A percentile compares a stretch with the other conserved stretches of the same genome.
phyloP scores from a whole-genome alignment of 2,797 vertebrate species.

The Gephyroberyx darwinii region DNA sequence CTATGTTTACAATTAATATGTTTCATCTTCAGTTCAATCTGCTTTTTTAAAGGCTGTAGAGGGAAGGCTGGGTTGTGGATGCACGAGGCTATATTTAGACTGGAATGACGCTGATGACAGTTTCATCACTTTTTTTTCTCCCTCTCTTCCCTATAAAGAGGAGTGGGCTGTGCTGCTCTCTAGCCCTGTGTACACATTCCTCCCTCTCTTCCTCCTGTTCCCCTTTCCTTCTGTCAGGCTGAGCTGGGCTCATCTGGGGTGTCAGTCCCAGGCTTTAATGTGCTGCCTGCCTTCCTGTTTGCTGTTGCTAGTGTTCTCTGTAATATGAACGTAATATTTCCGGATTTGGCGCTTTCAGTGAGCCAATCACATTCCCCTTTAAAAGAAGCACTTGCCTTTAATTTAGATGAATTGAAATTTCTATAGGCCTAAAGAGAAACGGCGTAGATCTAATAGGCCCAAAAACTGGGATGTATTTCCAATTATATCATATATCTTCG shows the following conservation, averaged over 20 bases:
- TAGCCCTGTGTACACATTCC: conserved; percentile 20
- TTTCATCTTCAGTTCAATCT: conserved; percentile 43
- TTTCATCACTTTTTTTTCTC: conserved; percentile 52
- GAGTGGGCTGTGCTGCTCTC: conserved; percentile 24
- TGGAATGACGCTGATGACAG: conserved; percentile 53
- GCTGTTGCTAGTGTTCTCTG: conserved; percentile 13
- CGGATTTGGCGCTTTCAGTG: no score
- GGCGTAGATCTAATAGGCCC: no score
- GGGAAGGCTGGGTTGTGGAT: conserved; percentile 58
- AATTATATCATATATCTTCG: no score
- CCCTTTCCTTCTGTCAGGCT: background rate
- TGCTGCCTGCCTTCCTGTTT: conserved; percentile 32
- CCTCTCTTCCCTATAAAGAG: conserved; percentile 28
- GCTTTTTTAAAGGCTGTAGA: conserved; percentile 47
- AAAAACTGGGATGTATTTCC: no score
- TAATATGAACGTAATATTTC: conserved; percentile 10
- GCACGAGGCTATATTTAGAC: conserved; percentile 69
- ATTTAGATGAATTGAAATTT: no score
- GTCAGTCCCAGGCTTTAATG: conserved; percentile 27
- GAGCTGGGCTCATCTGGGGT: conserved; percentile 19
- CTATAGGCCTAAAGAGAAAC: no score
- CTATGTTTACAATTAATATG: conserved; percentile 64
- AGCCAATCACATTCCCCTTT: no score
- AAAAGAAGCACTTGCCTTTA: no score
- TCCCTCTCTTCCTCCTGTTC: conserved; percentile 7